Evolutionary conservation across 1,140 invertebrate genomes (phyloP), one percentile per base, ranked within the genome.

Genomic region (Pristionchus pacificus): DNA sequence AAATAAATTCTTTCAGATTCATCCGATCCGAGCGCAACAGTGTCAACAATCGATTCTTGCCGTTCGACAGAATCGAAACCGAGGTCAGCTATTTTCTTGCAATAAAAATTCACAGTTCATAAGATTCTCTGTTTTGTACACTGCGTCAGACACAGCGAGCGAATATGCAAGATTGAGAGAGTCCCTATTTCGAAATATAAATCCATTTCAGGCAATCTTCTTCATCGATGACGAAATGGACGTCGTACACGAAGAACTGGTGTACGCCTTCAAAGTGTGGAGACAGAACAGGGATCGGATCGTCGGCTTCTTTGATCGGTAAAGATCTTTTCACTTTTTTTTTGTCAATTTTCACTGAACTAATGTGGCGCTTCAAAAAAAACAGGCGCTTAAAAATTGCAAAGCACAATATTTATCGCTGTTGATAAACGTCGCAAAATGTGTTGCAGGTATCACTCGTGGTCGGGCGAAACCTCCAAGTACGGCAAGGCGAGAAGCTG

Each of bases 401-500:
- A n/a, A n/a, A n/a, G n/a, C n/a, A n/a, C n/a, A n/a, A n/a, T n/a
- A n/a, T n/a, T n/a, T n/a, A n/a, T n/a, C n/a, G n/a, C n/a, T n/a
- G n/a, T n/a, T n/a, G n/a, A n/a, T n/a, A n/a, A n/a, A n/a, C n/a
- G n/a, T n/a, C n/a, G n/a, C n/a, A n/a, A n/a, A n/a, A n/a, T n/a
- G n/a, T n/a, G n/a, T n/a, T n/a, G n/a, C n/a, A n/a, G n/a, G n/a
- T n/a, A n/a, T n/a, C n/a, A n/a, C n/a, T n/a, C n/a, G n/a, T n/a
- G n/a, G n/a, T n/a, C n/a, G n/a, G n/a, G n/a, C n/a, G n/a, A n/a
- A n/a, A n/a, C n/a, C n/a, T n/a, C n/a, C 19, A 49, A 49, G 38
- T 49, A 49, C 38, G 38, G 6, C 38, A 19, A 6, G 38, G 38
- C 38, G 38, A 19, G 19, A 19, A 49, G 95, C 29, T 99, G 96